Conservation (phyloP, 2,113 vertebrate species). For the Ivindomyrus marchei region DNA sequence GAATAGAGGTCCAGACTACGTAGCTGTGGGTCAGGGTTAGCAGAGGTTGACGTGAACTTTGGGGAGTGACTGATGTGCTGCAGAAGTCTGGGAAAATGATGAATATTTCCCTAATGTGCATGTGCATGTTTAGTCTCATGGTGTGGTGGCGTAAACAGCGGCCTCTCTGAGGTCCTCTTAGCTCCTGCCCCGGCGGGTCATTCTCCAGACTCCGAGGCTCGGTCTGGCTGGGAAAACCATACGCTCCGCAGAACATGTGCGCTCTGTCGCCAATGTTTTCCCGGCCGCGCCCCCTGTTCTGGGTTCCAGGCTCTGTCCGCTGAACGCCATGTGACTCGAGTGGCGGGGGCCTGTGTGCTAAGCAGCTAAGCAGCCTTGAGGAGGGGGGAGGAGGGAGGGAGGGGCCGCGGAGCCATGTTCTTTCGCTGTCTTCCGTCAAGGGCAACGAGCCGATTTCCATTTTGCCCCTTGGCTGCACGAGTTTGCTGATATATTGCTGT, state of each 20-base stretch:
- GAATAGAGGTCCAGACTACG: background rate
- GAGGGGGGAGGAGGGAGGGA: slow-evolving; percentile 19
- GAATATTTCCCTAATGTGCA: background rate
- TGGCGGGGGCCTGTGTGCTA: slow-evolving; percentile 18
- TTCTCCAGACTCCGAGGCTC: background rate
- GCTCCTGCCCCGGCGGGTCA: background rate
- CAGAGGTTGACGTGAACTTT: background rate
- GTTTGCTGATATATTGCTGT: slow-evolving; percentile 28
- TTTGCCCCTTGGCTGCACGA: background rate
- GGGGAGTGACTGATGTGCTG: background rate
- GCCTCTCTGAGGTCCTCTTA: background rate
- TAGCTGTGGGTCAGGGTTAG: background rate
- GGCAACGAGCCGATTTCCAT: slow-evolving; percentile 37
- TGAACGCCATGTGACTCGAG: background rate
- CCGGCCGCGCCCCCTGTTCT: background rate
- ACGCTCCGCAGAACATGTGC: background rate
- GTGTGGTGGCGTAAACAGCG: background rate
- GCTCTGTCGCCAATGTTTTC: background rate
- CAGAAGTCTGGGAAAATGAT: background rate
- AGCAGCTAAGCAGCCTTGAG: slow-evolving; percentile 10
- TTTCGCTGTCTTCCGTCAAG: slow-evolving; percentile 47
- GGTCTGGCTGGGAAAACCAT: background rate
- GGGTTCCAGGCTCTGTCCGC: background rate
- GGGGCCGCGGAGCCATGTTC: slow-evolving; percentile 38
- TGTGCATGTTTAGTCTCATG: background rate